These are phyloP conservation scores for Aldrovandia affinis DNA, from an alignment of 2,797 vertebrate genomes.

Conservation along the genomic window DNA sequence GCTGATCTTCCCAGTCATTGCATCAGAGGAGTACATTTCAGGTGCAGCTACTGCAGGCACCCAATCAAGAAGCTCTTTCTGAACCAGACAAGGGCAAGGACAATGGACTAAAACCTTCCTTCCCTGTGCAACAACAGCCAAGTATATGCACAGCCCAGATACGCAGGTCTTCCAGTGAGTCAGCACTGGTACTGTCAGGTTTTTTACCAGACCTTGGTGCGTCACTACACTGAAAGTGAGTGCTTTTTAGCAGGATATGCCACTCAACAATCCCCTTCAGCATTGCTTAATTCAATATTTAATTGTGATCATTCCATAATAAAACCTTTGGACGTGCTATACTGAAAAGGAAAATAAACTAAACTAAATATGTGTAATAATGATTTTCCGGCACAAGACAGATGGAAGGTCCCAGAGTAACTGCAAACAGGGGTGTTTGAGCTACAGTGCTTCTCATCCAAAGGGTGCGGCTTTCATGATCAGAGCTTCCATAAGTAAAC, in stretches of 20 bases:
- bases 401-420: conserved; percentile 2
- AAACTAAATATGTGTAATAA: neutral
- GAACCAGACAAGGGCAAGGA: too few relatives aligned
- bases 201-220: too few relatives aligned
- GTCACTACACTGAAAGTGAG: neutral
- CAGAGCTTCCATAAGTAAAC: conserved; percentile 8
- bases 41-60: too few relatives aligned
- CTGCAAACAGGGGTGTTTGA: neutral
- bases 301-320: neutral
- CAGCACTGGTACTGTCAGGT: too few relatives aligned
- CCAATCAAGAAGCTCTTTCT: too few relatives aligned
- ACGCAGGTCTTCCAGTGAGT: too few relatives aligned
- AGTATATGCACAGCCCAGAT: too few relatives aligned
- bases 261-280: neutral
- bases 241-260: neutral
- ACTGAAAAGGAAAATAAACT: neutral
- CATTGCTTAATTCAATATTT: neutral
- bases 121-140: too few relatives aligned
- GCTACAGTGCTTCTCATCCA: conserved; percentile 5
- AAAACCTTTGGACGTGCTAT: neutral
- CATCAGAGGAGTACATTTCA: too few relatives aligned
- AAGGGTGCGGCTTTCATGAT: conserved; percentile 12
- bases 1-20: too few relatives aligned
- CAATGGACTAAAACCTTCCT: too few relatives aligned
- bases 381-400: neutral